These are phyloP conservation scores for Acanthoscelides obtectus DNA, from an alignment of 2,888 invertebrate species.

Conservation along the genomic window DNA sequence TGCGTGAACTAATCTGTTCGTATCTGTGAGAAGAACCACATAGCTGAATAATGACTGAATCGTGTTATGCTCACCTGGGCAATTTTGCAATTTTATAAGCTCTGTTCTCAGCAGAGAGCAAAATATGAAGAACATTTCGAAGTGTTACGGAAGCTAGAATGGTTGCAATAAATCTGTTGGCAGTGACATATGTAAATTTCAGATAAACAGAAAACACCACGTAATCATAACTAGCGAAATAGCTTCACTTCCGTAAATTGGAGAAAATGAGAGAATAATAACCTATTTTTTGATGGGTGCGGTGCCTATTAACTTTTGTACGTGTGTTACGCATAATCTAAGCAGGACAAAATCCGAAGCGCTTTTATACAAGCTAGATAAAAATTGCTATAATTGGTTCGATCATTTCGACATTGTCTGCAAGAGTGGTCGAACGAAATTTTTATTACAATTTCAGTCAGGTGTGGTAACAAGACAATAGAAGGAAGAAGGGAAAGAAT, in stretches of 20 bases:
- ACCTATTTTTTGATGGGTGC: not conserved
- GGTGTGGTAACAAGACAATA: no score
- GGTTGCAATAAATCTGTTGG: not conserved
- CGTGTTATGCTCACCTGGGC: not conserved
- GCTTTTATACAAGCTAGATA: no score
- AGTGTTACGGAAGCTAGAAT: not conserved
- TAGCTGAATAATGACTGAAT: not conserved
- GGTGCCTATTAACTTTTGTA: not conserved
- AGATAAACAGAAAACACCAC: not conserved
- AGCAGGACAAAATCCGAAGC: no score
- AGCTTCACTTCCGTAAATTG: not conserved
- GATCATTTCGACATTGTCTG: no score
- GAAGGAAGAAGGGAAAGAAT: no score
- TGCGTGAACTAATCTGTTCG: not conserved
- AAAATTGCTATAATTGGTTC: no score
- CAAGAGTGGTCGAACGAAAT: no score
- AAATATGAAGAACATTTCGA: not conserved
- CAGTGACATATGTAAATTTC: not conserved
- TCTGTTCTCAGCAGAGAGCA: not conserved
- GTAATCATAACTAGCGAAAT: not conserved
- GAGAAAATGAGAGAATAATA: not conserved
- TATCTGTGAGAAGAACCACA: not conserved
- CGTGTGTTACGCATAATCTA: no score
- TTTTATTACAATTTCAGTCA: no score
- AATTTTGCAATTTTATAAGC: not conserved